Conservation (phyloP, 2,888 invertebrate genomes). For the Lepidochitona cinerea region DNA sequence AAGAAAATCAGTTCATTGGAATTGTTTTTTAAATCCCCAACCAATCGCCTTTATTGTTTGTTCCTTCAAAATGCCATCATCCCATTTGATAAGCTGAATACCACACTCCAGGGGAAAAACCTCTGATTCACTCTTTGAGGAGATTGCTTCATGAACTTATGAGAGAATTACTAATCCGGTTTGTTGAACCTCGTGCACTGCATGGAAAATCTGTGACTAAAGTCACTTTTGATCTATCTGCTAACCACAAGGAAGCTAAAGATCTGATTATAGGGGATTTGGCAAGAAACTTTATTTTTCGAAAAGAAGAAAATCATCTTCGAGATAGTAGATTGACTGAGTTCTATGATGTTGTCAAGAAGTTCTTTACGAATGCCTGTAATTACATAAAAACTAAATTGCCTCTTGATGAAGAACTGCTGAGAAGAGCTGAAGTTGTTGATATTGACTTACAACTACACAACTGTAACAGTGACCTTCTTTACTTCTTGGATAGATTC, state of each 20-base stretch:
- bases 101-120: constrained; percentile 23
- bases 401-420: constrained; percentile 29
- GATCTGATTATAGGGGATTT: constrained; percentile 12
- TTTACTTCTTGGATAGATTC: constrained; percentile 24
- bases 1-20: background rate
- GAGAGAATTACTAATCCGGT: constrained; percentile 14
- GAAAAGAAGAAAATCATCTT: constrained; percentile 21
- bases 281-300: constrained; percentile 18
- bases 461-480: background rate
- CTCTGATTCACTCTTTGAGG: constrained; percentile 27
- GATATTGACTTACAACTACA: constrained; percentile 20
- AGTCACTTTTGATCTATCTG: constrained; percentile 10
- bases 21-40: constrained; percentile 23
- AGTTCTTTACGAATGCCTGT: constrained; percentile 23
- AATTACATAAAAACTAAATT: constrained; percentile 27
- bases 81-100: constrained; percentile 25
- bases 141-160: no score
- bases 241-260: background rate
- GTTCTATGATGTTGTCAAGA: constrained; percentile 14
- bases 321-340: constrained; percentile 24
- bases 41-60: constrained; percentile 25
- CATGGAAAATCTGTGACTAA: constrained; percentile 3
- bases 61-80: constrained; percentile 25
- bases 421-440: constrained; percentile 26
- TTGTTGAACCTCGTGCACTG: constrained; percentile 23